phyloP scores from a whole-genome alignment of 2,797 vertebrate genomes.

The Neosilurus mollespiculum region DNA sequence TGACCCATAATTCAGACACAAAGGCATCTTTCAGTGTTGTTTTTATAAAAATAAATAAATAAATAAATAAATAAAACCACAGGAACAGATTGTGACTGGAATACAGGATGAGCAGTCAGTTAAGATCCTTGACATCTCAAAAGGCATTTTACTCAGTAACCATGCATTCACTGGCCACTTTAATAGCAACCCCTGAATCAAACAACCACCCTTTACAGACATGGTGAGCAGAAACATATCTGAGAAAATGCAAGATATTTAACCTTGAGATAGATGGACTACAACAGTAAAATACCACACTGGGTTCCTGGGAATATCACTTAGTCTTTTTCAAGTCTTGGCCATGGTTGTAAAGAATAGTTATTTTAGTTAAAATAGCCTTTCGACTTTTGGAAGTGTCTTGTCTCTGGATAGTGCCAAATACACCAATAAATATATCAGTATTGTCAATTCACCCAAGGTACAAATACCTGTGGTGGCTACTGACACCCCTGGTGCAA shows the following conservation, averaged over 20 bases:
- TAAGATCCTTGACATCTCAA: background rate
- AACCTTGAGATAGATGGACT: background rate
- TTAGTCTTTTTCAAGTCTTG: background rate
- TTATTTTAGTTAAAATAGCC: background rate
- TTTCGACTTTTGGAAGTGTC: too few relatives aligned
- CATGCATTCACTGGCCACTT: background rate
- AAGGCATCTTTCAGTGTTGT: slow-evolving; percentile 9
- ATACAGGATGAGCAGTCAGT: background rate
- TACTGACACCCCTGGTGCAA: too few relatives aligned
- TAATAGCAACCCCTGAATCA: background rate
- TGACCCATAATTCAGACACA: slow-evolving; percentile 31
- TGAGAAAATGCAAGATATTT: background rate
- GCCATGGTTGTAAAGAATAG: background rate
- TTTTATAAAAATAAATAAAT: background rate
- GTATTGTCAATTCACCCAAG: too few relatives aligned
- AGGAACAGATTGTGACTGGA: background rate
- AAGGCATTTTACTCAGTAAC: background rate
- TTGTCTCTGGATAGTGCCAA: too few relatives aligned
- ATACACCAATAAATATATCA: too few relatives aligned
- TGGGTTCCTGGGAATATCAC: background rate
- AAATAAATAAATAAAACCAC: background rate
- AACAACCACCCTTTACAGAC: background rate
- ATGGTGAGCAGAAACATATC: background rate
- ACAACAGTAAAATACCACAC: background rate
- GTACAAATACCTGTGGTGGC: too few relatives aligned